Evolutionary conservation across 2,797 vertebrate genomes (phyloP).

Genomic region (Nyctibius grandis): DNA sequence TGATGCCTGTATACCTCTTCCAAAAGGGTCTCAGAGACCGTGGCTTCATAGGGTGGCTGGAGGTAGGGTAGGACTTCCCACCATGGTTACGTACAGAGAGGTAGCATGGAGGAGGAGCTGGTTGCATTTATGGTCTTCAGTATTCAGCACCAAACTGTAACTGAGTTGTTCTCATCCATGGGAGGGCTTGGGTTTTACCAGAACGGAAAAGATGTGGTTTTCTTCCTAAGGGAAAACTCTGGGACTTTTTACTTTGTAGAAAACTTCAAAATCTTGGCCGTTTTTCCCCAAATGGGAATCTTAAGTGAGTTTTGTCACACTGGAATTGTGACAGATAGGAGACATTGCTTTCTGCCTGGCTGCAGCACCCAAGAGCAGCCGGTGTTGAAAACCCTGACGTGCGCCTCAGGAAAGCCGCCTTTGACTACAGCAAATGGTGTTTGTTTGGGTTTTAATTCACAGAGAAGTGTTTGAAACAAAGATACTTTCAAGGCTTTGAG

Average conservation of each 20-base stretch:
- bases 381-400: neutral
- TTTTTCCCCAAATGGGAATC: neutral
- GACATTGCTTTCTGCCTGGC: neutral
- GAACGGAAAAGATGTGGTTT: neutral
- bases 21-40: fast-evolving
- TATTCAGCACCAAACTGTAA: neutral
- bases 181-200: neutral
- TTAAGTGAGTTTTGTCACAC: neutral
- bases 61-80: neutral
- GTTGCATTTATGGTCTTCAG: neutral
- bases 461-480: neutral
- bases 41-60: neutral
- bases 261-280: neutral
- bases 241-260: neutral
- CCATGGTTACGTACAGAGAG: fast-evolving
- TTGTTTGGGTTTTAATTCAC: neutral
- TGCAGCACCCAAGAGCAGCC: neutral
- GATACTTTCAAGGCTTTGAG: neutral
- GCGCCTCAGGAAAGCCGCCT: neutral
- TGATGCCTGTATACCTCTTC: neutral
- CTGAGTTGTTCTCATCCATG: neutral
- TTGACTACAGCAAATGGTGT: neutral
- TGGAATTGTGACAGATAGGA: neutral
- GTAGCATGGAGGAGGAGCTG: neutral
- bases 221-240: neutral